phyloP scores from a whole-genome alignment of 2,797 vertebrate genomes.

The Corythornis leucogaster region DNA sequence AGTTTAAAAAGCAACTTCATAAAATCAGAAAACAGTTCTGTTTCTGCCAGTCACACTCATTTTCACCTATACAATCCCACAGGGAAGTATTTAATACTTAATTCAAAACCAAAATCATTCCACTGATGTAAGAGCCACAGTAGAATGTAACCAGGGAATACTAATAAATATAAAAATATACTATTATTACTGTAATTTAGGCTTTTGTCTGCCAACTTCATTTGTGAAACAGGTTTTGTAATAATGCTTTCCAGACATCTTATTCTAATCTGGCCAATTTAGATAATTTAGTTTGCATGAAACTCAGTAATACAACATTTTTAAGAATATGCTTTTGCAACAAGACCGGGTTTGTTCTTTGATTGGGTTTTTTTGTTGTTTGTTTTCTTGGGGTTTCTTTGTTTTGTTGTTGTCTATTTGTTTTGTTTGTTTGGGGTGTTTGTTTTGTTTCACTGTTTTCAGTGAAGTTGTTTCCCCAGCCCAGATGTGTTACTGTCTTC shows the following conservation, averaged over 20 bases:
- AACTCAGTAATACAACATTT: not conserved
- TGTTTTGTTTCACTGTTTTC: not conserved
- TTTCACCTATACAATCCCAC: not conserved
- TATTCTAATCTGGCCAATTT: conserved; percentile 7
- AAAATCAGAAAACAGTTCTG: conserved; percentile 10
- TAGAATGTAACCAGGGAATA: conserved; percentile 4
- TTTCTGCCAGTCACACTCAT: conserved; percentile 2
- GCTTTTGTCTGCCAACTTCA: conserved; percentile 22
- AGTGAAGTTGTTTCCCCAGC: not conserved
- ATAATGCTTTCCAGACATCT: conserved; percentile 43
- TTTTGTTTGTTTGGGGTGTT: too few species aligned
- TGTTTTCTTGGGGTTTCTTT: too few species aligned
- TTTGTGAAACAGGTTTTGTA: conserved; percentile 38
- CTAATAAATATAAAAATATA: conserved; percentile 36
- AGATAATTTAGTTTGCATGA: not conserved
- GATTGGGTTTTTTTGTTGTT: not conserved
- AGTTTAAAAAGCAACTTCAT: conserved; percentile 18
- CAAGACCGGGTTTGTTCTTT: not conserved
- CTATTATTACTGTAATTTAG: conserved; percentile 22
- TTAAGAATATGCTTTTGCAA: conserved; percentile 19
- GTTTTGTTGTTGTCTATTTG: too few species aligned
- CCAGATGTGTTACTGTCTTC: not conserved
- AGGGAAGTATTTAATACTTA: conserved; percentile 7
- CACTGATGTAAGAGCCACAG: conserved; percentile 33
- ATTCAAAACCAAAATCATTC: conserved; percentile 29